Percentiles rank a stretch among this genome's conserved stretches.
phyloP scores from a whole-genome alignment of 1,140 invertebrate species.

The Drosophila pallidifrons region DNA sequence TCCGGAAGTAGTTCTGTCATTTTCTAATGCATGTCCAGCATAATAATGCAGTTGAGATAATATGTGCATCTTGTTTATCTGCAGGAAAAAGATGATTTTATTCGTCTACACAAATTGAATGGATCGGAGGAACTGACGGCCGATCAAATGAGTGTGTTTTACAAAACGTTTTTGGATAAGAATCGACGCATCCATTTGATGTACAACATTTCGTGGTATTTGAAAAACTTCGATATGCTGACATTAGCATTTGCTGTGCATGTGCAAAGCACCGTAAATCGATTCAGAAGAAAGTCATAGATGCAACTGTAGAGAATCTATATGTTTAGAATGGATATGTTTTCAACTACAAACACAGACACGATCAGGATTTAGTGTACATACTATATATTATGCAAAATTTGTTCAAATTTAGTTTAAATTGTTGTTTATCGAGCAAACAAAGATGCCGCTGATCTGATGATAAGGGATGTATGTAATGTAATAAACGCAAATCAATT shows the following conservation, averaged over 20 bases:
- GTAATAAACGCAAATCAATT: constrained; percentile 25
- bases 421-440: constrained; percentile 33
- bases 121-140: constrained; percentile 86
- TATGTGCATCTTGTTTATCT: constrained; percentile 66
- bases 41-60: not conserved
- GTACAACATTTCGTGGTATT: constrained; percentile 92
- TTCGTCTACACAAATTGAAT: constrained; percentile 86
- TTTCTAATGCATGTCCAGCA: constrained; percentile 2
- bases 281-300: constrained; percentile 23
- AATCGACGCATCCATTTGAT: constrained; percentile 90
- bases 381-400: constrained; percentile 23
- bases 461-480: not conserved
- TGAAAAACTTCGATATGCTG: constrained; percentile 89
- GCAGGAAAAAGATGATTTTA: constrained; percentile 89
- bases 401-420: constrained; percentile 48
- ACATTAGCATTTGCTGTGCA: constrained; percentile 87
- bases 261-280: constrained; percentile 82
- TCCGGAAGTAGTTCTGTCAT: constrained; percentile 3
- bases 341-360: constrained; percentile 19
- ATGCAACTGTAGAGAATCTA: not conserved
- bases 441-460: constrained; percentile 2
- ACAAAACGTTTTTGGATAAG: constrained; percentile 92
- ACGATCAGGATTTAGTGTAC: constrained; percentile 37
- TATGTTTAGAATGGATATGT: constrained; percentile 14
- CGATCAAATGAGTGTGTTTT: constrained; percentile 94